These are phyloP conservation scores for Deroplatys truncata DNA, from an alignment of 2,888 invertebrate genomes.

Conservation along the genomic window DNA sequence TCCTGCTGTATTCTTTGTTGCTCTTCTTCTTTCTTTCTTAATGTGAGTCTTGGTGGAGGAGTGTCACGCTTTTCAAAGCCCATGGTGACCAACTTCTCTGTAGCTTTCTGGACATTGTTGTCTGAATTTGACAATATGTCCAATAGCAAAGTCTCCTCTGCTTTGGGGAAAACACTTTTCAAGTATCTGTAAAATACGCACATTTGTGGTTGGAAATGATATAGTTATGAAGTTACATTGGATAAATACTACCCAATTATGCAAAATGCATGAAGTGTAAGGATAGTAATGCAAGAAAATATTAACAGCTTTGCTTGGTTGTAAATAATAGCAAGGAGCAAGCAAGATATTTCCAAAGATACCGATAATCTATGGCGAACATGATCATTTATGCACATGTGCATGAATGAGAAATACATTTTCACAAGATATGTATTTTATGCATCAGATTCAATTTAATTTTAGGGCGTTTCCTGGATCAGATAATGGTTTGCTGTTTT, in stretches of 20 bases:
- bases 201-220: background rate
- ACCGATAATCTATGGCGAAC: too few species aligned
- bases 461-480: too few species aligned
- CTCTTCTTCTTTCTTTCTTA: conserved; percentile 47
- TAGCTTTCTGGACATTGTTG: conserved; percentile 85
- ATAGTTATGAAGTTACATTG: conserved; percentile 24
- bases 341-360: too few species aligned
- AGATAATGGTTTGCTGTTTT: too few species aligned
- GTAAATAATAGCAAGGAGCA: too few species aligned
- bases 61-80: conserved; percentile 79
- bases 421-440: too few species aligned
- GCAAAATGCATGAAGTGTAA: background rate
- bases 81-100: conserved; percentile 72
- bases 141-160: conserved; percentile 80
- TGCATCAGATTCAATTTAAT: too few species aligned
- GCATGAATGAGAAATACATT: too few species aligned
- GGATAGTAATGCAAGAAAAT: too few species aligned
- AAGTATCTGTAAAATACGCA: conserved; percentile 63
- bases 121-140: conserved; percentile 81
- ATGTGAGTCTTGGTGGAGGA: conserved; percentile 50
- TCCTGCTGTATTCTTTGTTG: conserved; percentile 34
- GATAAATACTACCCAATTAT: background rate
- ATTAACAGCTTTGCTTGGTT: too few species aligned
- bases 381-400: too few species aligned
- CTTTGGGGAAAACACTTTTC: conserved; percentile 86